Evolutionary conservation across 2,888 invertebrate genomes (phyloP), one percentile per base, ranked within the genome.

Genomic region (Zaprionus obscuricornis): DNA sequence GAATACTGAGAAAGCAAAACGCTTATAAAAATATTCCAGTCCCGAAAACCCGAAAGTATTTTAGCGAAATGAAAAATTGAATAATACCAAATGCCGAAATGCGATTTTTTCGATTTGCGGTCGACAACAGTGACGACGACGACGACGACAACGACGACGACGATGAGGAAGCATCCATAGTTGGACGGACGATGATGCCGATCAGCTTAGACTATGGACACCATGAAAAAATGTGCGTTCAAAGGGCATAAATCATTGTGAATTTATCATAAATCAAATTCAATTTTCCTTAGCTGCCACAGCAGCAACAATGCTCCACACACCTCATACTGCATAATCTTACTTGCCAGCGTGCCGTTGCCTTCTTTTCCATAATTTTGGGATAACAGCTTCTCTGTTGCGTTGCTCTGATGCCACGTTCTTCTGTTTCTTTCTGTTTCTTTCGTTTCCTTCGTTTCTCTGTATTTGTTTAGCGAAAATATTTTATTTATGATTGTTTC

Each of bases 221-320:
- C 50, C 46, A 51, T 58, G 45, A 37, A 56, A 65, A 60, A 71
- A 74, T 56, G 57, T 65, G 52, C 59, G 50, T 54, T 70, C 73
- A 85, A 79, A 85, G 83, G 67, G 79, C 76, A 82, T 82, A 82
- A 82, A 82, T 85, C 82, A 85, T 78, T 67, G 65, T 40, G 77
- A 74, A 79, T 77, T 85, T 85, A 85, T 82, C 79, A 82, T 85
- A 82, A 82, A 82, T 82, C 82, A 82, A 74, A 85, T 85, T 79
- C 67, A 82, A 85, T 82, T 78, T 58, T 51, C 50, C 56, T 62
- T 55, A 45, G 43, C 69, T 51, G 59, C 55, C 56, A 57, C 43
- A 55, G 50, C 49, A 50, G 51, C 37, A 31, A 36, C 51, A 40
- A 16, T 7, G 6, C 27, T 1, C 55, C 13, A 50, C 39, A 20